Percentiles rank a stretch among this genome's conserved stretches.
phyloP scores from a whole-genome alignment of 2,888 invertebrate genomes.

The Hydroisotoma schaefferi region DNA sequence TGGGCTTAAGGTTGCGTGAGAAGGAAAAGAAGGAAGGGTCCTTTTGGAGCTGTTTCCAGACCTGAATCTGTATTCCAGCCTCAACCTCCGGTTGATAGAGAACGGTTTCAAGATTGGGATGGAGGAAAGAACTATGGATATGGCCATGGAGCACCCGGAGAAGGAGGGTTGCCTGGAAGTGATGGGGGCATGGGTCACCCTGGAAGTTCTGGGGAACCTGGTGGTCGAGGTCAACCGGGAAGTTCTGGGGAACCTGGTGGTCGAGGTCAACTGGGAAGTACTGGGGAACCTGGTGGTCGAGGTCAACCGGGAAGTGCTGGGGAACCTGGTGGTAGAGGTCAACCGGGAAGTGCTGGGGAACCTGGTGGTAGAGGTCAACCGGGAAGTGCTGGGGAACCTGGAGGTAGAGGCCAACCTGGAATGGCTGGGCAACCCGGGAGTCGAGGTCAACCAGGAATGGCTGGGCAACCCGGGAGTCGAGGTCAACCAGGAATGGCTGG shows the following conservation, averaged over 20 bases:
- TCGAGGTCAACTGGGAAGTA: constrained; percentile 14
- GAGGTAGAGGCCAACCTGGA: not conserved
- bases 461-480: not conserved
- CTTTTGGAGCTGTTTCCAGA: constrained; percentile 8
- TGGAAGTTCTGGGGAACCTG: constrained; percentile 1
- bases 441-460: not conserved
- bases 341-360: not conserved
- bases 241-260: constrained; percentile 7
- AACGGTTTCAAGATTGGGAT: too few species aligned
- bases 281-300: constrained; percentile 12
- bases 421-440: not conserved
- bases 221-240: constrained; percentile 17
- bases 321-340: constrained; percentile 1
- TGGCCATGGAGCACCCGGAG: not conserved
- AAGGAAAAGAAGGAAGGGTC: constrained; percentile 20
- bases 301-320: constrained; percentile 18
- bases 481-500: not conserved
- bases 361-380: not conserved
- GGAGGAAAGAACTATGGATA: not conserved
- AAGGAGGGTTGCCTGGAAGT: constrained; percentile 6
- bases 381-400: not conserved
- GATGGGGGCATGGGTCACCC: not conserved
- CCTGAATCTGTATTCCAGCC: not conserved
- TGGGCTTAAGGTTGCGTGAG: constrained; percentile 24
- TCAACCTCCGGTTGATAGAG: not conserved